These are phyloP conservation scores for Etheostoma perlongum DNA, from an alignment of 2,797 vertebrate genomes.

Conservation along the genomic window DNA sequence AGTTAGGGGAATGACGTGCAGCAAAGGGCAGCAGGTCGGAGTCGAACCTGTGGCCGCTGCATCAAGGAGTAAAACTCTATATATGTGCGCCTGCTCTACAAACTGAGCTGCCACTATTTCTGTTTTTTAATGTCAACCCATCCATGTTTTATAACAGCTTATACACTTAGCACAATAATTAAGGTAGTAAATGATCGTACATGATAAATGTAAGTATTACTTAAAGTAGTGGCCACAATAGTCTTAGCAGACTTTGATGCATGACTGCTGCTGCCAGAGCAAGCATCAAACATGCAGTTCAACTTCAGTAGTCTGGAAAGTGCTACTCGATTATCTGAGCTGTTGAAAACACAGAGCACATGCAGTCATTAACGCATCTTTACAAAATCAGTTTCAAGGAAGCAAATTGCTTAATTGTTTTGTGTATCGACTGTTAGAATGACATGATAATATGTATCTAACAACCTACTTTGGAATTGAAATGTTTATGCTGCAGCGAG, in stretches of 20 bases:
- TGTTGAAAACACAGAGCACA: neutral
- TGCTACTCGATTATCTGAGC: neutral
- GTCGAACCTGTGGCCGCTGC: no score
- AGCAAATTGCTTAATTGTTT: neutral
- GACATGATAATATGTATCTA: no score
- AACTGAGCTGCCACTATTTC: no score
- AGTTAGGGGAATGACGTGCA: no score
- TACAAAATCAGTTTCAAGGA: neutral
- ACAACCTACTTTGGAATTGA: neutral
- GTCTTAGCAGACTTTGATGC: neutral
- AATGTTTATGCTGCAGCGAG: neutral
- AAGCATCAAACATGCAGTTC: no score
- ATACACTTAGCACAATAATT: no score
- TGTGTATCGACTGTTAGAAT: neutral
- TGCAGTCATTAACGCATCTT: neutral
- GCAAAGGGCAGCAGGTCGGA: no score
- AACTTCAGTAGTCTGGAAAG: no score
- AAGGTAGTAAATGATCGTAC: no score
- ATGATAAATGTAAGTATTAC: neutral
- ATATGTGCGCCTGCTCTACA: no score
- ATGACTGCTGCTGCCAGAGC: neutral
- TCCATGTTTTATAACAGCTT: neutral
- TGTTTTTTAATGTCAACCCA: neutral
- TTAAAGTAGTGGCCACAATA: neutral
- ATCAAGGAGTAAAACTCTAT: no score